Percentiles rank a stretch among this genome's conserved stretches.
Conservation (phyloP, 2,113 vertebrate species). For the Aspidoscelis tigris region DNA sequence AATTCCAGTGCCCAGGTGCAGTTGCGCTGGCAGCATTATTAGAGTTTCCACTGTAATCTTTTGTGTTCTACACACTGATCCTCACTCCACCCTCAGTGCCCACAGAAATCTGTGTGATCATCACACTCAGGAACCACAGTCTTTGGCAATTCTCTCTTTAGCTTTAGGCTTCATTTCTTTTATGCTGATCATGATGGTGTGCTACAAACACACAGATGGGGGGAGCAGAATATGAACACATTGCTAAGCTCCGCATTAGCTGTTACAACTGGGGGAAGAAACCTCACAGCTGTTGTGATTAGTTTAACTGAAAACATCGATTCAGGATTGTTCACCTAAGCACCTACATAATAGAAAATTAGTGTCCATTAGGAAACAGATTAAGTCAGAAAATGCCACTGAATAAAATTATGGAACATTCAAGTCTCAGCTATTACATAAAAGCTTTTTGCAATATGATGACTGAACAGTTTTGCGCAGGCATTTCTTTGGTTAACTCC, state of each 20-base stretch:
- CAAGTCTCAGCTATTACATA: too few species aligned
- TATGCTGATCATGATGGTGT: too few species aligned
- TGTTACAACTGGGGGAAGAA: not conserved
- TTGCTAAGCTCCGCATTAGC: not conserved
- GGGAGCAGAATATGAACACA: not conserved
- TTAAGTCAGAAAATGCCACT: not conserved
- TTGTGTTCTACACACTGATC: not conserved
- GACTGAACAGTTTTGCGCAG: too few species aligned
- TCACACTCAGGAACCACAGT: not conserved
- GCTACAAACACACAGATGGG: not conserved
- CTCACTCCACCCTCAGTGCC: not conserved
- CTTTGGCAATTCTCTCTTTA: too few species aligned
- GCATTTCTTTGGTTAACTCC: too few species aligned
- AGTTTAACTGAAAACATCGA: constrained; percentile 2
- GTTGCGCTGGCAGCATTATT: not conserved
- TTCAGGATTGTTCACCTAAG: not conserved
- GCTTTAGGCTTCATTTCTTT: rapidly evolving
- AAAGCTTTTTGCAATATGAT: too few species aligned
- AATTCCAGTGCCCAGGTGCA: not conserved
- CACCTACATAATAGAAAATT: not conserved
- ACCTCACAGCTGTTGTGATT: not conserved
- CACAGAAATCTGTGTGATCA: constrained; percentile 15
- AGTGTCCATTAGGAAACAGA: not conserved
- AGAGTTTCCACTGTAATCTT: not conserved
- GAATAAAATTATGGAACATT: not conserved